phyloP scores from a whole-genome alignment of 2,113 vertebrate species.

The Artemisiospiza belli region DNA sequence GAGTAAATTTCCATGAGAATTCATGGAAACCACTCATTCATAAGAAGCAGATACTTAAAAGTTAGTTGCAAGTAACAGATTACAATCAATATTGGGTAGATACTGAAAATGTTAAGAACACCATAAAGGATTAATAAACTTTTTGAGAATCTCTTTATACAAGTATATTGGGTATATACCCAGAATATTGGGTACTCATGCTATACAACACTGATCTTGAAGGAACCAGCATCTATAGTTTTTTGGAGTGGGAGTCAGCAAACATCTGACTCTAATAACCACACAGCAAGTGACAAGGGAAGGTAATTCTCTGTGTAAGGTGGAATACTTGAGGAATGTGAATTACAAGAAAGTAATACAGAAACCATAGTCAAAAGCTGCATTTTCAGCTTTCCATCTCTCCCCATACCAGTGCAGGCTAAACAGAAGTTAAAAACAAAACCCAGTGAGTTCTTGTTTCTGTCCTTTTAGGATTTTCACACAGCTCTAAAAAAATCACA shows the following conservation, averaged over 20 bases:
- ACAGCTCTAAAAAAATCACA: not conserved
- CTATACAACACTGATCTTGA: not conserved
- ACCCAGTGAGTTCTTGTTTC: not conserved
- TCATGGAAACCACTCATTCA: not conserved
- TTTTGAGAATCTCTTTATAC: not conserved
- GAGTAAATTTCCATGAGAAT: not conserved
- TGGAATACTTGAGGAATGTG: not conserved
- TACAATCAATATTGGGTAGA: not conserved
- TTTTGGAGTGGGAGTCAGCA: not conserved
- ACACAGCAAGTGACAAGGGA: not conserved
- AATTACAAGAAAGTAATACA: not conserved
- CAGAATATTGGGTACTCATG: not conserved
- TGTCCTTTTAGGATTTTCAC: not conserved
- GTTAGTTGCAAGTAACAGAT: not conserved
- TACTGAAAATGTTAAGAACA: not conserved
- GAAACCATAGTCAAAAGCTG: not conserved
- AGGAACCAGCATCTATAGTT: not conserved
- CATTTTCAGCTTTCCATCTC: not conserved
- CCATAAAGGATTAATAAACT: not conserved
- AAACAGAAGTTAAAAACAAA: not conserved
- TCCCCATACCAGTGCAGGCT: not conserved
- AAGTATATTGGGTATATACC: not conserved
- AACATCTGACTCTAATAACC: not conserved
- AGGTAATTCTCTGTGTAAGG: not conserved
- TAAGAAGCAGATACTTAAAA: not conserved